Base-by-base conservation (phyloP, 2,797 vertebrate genomes). In the Acipenser transmontanus region DNA sequence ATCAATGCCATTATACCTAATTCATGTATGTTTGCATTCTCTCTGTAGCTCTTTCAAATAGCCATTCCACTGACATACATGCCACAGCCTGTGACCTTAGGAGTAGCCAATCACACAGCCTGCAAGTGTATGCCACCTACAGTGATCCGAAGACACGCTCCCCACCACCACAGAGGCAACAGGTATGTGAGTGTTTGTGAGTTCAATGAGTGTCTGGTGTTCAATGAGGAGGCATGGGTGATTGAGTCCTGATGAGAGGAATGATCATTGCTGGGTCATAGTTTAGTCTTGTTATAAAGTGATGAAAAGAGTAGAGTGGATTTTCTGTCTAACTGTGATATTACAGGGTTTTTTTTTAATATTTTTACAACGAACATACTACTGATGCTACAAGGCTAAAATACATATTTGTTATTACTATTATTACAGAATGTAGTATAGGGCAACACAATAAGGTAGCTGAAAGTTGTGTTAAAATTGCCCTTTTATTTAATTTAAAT, bases 51-150 rank as follows among this genome's bases (percentile, higher is more conserved):
- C 67, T 90, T 99, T 68, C 92, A 95, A 74, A 92, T 98, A 76
- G 83, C 88, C 0, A 88, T 96, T 59, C 93, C 95, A 14, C 89
- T 94, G 80, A 96, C 93, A 68, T 92, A 91, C 62, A 89, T 92
- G 67, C 95, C 95, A 1, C 94, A 98, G 72, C 93, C 95, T 0
- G 90, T 97, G 76, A 85, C 94, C 49, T 83, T 99, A 72, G 94
- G 92, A 82, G 89, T 99, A 70, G 95, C 93, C 59, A 99, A 98
- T 78, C 95, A 99, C 65, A 99, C 96, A 0, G 91, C 88, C 73
- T 99, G 96, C 73, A 91, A 88, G 73, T 99, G 96, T 72, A 82
- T 91, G 75, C 90, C 93, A 68, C 89, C 89, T 0, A 78, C 86
- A 59, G 89, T 91, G 1, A 91, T 90, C 60, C 88, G 93, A n/a